Conservation (phyloP, 2,797 vertebrate genomes). For the Scarus forsteni region DNA sequence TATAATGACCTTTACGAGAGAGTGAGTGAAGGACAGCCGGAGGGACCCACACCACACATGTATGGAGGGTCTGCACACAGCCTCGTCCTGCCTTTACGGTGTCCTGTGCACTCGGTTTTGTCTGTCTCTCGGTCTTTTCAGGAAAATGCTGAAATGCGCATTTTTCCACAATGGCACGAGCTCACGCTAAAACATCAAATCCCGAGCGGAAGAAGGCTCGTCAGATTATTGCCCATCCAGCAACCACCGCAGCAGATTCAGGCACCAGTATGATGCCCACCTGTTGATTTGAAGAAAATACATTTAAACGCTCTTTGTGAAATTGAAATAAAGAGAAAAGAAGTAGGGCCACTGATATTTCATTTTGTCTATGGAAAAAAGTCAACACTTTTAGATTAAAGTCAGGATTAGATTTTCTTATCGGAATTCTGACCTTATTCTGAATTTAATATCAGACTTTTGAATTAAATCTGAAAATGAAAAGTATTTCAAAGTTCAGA, state of each 20-base stretch:
- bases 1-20: slow-evolving; percentile 77
- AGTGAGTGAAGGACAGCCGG: slow-evolving; percentile 51
- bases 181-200: slow-evolving; percentile 52
- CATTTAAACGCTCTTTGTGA: neutral
- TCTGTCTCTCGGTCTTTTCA: slow-evolving; percentile 40
- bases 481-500: no score
- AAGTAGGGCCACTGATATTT: no score
- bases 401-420: no score
- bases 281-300: slow-evolving; percentile 51
- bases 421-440: no score
- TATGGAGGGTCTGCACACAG: neutral
- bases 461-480: no score
- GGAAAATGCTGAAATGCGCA: slow-evolving; percentile 70
- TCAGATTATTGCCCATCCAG: slow-evolving; percentile 26
- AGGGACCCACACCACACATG: neutral
- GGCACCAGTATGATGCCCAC: slow-evolving; percentile 30
- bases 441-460: no score
- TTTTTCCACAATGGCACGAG: slow-evolving; percentile 62
- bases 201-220: slow-evolving; percentile 51
- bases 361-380: no score
- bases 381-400: no score
- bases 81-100: neutral
- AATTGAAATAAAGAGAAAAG: neutral
- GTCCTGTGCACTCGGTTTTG: slow-evolving; percentile 17
- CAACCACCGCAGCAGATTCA: slow-evolving; percentile 17